Percentiles rank a stretch among this genome's conserved stretches.
Conservation (phyloP, 2,888 invertebrate species). For the Anoplius nigerrimus region DNA sequence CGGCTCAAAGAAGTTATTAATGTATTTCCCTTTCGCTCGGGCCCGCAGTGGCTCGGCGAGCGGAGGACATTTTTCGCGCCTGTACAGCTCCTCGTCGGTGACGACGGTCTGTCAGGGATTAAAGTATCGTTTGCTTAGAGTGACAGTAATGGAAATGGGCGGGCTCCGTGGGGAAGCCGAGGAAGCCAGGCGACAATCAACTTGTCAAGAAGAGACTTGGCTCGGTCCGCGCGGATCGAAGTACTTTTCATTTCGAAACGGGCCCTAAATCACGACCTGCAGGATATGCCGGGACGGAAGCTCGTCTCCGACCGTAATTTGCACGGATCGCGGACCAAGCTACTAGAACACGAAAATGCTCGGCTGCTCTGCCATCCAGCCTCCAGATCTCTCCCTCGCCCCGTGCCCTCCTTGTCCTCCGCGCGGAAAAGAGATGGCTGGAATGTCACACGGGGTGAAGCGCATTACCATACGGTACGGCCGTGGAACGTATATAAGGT, state of each 20-base stretch:
- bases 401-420: too few relatives aligned
- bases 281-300: constrained; percentile 39
- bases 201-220: constrained; percentile 4
- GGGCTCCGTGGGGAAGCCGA: background rate
- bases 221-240: constrained; percentile 13
- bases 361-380: constrained; percentile 8
- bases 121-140: background rate
- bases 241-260: constrained; percentile 43
- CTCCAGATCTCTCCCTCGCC: background rate
- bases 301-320: constrained; percentile 54
- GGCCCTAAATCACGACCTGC: constrained; percentile 45
- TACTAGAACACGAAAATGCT: constrained; percentile 25
- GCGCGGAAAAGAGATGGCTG: constrained; percentile 23
- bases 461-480: constrained; percentile 55
- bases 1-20: too few relatives aligned
- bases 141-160: constrained; percentile 2
- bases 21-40: too few relatives aligned
- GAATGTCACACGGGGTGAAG: constrained; percentile 50
- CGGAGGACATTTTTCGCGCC: too few relatives aligned
- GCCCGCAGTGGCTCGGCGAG: too few relatives aligned
- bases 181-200: constrained; percentile 7
- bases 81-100: too few relatives aligned
- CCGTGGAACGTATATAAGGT: constrained; percentile 50
- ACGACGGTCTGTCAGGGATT: too few relatives aligned
- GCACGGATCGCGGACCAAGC: constrained; percentile 27